Percentiles rank a stretch among this genome's conserved stretches.
phyloP scores from a whole-genome alignment of 1,140 invertebrate genomes.

The Orius laevigatus region DNA sequence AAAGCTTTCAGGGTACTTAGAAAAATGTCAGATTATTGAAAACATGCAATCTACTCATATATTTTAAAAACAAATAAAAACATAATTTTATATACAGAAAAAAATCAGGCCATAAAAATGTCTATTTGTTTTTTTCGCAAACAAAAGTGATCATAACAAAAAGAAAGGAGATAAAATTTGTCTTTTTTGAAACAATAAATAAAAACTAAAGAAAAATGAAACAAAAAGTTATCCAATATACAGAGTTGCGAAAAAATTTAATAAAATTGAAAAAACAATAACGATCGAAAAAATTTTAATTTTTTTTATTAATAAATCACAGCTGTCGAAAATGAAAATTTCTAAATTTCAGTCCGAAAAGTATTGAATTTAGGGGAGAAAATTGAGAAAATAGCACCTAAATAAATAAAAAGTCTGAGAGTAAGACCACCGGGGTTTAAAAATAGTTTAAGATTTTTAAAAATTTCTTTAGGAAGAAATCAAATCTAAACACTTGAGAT shows the following conservation, averaged over 20 bases:
- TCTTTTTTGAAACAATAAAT: conserved; percentile 12
- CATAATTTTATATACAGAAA: background rate
- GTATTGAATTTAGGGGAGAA: background rate
- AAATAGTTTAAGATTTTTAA: too few relatives aligned
- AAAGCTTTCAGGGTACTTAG: background rate
- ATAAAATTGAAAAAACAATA: conserved; percentile 9
- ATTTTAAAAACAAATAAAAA: too few relatives aligned
- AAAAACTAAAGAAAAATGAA: conserved; percentile 8
- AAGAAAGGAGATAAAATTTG: conserved; percentile 8
- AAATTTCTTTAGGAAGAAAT: too few relatives aligned
- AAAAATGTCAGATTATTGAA: background rate
- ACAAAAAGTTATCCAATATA: conserved; percentile 3
- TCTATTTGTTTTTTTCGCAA: background rate
- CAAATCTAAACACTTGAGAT: too few relatives aligned
- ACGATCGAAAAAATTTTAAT: too few relatives aligned
- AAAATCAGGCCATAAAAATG: background rate
- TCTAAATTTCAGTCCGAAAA: conserved; percentile 1
- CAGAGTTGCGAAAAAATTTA: conserved; percentile 4
- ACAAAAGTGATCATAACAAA: conserved; percentile 9
- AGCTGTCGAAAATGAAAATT: background rate
- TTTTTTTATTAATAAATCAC: too few relatives aligned
- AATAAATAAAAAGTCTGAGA: too few relatives aligned
- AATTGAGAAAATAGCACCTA: too few relatives aligned
- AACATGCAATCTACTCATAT: background rate
- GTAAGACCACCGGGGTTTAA: too few relatives aligned